Evolutionary conservation across 2,797 vertebrate genomes (phyloP), one percentile per base, ranked within the genome.

Genomic region (Lepus townsendii): DNA sequence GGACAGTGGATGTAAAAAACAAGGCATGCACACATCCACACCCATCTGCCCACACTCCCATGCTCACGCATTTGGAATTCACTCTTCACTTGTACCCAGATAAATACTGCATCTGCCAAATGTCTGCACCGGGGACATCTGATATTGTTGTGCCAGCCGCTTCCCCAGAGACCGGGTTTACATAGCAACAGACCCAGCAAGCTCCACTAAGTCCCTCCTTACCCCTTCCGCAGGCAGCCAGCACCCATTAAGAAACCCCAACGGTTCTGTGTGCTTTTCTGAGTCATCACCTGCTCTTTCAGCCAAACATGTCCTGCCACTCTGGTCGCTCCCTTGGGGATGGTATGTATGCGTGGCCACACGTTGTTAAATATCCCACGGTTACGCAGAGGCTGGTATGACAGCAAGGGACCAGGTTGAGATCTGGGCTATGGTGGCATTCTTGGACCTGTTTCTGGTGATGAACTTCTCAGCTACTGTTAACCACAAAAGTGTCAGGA

Each of bases 201-300:
- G 77, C 83, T 95, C 78, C 66, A 60, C 20, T 84, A 92, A 30
- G 30, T 85, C n/a, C 42, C 80, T 88, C 50, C 96, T 97, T 96
- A 95, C 94, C 94, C 71, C 85, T 4, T 54, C 38, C 63, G 17
- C 4, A 1, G 42, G 17, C 32, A 68, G 75, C 3, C 7, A 17
- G 2, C 1, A 5, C 68, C 82, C 82, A 75, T 95, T 77, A 95
- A 96, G 90, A 42, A 95, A 50, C 3, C 8, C 87, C 75, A 50
- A 0, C 1, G 75, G 47, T 38, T 79, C 75, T 27, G 0, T 0
- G 20, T 87, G 69, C 1, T 0, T 22, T 69, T 76, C 88, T 94
- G 42, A 96, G 24, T 73, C 88, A 14, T 47, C 0, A 17, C 2
- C 63, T 76, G 4, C 63, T 88, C 83, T 17, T 42, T 78, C 0